Base-by-base conservation (phyloP, 2,888 invertebrate species). In the Steinernema carpocapsae region DNA sequence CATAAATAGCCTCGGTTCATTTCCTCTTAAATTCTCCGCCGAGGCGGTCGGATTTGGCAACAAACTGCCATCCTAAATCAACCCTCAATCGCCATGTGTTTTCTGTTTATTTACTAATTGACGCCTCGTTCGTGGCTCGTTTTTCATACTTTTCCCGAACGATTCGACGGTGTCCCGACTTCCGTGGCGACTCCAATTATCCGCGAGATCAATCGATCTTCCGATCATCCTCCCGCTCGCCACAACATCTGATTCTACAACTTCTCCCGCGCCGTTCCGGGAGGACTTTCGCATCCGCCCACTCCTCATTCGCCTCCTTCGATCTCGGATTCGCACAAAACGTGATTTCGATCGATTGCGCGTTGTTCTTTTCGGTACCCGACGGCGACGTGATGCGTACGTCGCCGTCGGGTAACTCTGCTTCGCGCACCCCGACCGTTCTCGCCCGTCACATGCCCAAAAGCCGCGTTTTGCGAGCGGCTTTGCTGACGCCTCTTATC, bases 341-440 rank as follows among this genome's bases (percentile, higher is more conserved):
- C 64, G 64, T 64, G 64, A 32, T 64, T 64, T 17, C 64, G 64
- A 64, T 64, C 64, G 64, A 64, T 64, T 32, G 64, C 64, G 64
- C 64, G 56, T 26, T n/a, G 52, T 52, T 29, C 64, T 64, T 64
- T 64, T 64, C 64, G 64, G 64, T 64, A 64, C 64, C 64, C 29
- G 17, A 26, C 64, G 56, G 17, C 56, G 56, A 17, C 56, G 26
- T 26, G 51, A 56, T 14, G 48, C 48, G 17, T 48, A 48, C 56
- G 26, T 56, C 56, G 24, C 56, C 26, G 19, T 12, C 37, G 64
- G 64, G 64, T 64, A 64, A 56, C 14, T 26, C 56, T 26, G 56
- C 32, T 37, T 64, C 64, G 64, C 64, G 64, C 64, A 64, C 64
- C 32, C 3, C 32, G 17, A 64, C 17, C n/a, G 64, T 48, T 37